Conservation (phyloP, 1,140 invertebrate genomes). For the Sycobia sp. region DNA sequence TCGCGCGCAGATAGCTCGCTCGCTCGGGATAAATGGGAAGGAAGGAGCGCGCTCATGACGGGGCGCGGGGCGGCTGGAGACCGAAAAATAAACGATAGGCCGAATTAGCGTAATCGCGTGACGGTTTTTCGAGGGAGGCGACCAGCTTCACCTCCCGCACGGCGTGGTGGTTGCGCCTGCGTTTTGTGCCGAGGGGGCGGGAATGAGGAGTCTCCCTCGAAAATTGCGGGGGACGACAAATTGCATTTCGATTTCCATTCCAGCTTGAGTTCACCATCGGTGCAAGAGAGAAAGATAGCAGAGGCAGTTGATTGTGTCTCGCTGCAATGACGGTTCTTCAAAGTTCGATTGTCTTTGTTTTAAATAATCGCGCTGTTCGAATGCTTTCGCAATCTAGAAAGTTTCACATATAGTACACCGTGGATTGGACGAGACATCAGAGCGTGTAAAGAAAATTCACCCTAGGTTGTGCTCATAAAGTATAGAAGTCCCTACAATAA, state of each 20-base stretch:
- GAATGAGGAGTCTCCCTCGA: constrained; percentile 16
- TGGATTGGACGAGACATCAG: too few relatives aligned
- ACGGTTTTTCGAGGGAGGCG: constrained; percentile 54
- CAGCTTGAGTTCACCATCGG: constrained; percentile 45
- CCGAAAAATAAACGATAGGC: constrained; percentile 58
- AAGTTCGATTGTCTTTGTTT: too few relatives aligned
- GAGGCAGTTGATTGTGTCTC: background rate
- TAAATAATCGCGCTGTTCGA: too few relatives aligned
- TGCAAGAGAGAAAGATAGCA: background rate
- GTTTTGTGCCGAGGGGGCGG: background rate
- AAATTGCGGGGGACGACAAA: constrained; percentile 52
- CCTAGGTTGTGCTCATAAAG: too few relatives aligned
- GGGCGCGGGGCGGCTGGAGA: constrained; percentile 35
- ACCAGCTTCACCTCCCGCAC: too few relatives aligned
- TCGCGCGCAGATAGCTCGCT: too few relatives aligned
- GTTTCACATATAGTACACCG: too few relatives aligned
- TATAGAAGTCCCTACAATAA: too few relatives aligned
- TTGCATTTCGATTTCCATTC: constrained; percentile 61
- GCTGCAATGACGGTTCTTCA: too few relatives aligned
- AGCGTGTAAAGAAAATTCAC: too few relatives aligned
- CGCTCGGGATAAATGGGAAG: constrained; percentile 41
- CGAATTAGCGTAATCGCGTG: constrained; percentile 61
- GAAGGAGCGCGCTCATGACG: constrained; percentile 41
- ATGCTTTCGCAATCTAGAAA: too few relatives aligned
- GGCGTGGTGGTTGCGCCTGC: too few relatives aligned